Conservation (phyloP, 2,797 vertebrate species). For the Vultur gryphus region DNA sequence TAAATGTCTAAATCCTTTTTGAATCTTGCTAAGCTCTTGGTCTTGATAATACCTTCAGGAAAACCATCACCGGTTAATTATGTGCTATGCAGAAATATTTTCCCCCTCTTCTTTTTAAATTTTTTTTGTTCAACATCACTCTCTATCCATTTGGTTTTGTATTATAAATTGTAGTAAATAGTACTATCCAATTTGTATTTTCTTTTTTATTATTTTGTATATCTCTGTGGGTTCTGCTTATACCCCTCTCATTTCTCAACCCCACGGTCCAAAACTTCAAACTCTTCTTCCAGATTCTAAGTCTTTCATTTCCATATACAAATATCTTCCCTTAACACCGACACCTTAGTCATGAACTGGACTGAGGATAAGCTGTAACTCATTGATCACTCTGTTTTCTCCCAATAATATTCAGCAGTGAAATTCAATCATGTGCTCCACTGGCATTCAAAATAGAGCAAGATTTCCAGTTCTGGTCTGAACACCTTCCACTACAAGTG, state of each 20-base stretch:
- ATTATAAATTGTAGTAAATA: not conserved
- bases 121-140: not conserved
- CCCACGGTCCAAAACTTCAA: not conserved
- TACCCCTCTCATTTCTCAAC: not conserved
- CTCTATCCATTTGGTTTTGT: not conserved
- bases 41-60: not conserved
- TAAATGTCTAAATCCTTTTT: conserved; percentile 10
- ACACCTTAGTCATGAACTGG: not conserved
- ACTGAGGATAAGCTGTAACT: not conserved
- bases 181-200: not conserved
- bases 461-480: not conserved
- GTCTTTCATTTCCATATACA: not conserved
- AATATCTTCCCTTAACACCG: not conserved
- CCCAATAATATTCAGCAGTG: not conserved
- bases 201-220: not conserved
- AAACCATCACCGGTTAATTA: not conserved
- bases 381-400: not conserved
- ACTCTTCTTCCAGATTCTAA: not conserved
- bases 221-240: not conserved
- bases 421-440: not conserved
- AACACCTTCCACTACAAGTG: not conserved
- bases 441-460: not conserved
- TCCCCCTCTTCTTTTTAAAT: not conserved
- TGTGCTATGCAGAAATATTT: not conserved
- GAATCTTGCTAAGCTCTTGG: not conserved